phyloP scores from a whole-genome alignment of 2,888 invertebrate species.

The Chydorus sphaericus region DNA sequence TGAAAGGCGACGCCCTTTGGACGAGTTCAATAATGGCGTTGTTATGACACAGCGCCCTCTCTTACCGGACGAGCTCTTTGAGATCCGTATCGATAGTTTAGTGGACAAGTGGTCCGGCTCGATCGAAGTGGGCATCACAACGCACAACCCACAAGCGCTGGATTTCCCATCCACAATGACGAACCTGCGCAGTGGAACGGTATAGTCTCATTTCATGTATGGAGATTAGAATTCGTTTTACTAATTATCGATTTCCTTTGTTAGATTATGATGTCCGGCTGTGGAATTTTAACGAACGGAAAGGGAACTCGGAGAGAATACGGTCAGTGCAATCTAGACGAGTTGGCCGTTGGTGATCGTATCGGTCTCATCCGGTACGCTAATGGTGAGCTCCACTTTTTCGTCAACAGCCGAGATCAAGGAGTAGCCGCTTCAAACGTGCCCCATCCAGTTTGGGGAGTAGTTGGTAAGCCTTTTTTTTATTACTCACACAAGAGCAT shows the following conservation, averaged over 20 bases:
- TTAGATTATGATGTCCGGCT: constrained; percentile 62
- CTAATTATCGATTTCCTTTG: background rate
- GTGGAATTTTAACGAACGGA: constrained; percentile 89
- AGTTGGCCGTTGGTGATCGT: constrained; percentile 76
- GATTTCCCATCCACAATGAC: constrained; percentile 96
- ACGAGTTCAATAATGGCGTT: constrained; percentile 91
- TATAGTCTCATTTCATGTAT: constrained; percentile 38
- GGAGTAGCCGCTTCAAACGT: constrained; percentile 76
- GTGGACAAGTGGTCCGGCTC: constrained; percentile 93
- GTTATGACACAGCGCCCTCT: constrained; percentile 85
- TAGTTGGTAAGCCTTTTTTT: no score
- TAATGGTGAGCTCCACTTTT: constrained; percentile 76
- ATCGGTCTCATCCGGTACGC: constrained; percentile 74
- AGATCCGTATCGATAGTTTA: constrained; percentile 81
- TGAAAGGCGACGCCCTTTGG: constrained; percentile 55
- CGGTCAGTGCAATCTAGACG: constrained; percentile 84
- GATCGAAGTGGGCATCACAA: constrained; percentile 84
- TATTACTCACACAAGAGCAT: no score
- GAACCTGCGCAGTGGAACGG: constrained; percentile 79
- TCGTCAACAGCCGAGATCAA: constrained; percentile 83
- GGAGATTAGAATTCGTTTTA: background rate
- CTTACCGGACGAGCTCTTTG: constrained; percentile 77
- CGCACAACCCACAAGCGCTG: constrained; percentile 75
- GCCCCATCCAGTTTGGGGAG: constrained; percentile 73
- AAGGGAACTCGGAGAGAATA: constrained; percentile 86